Evolutionary conservation across 2,113 vertebrate genomes (phyloP).

Genomic region (Aviceda subcristata): DNA sequence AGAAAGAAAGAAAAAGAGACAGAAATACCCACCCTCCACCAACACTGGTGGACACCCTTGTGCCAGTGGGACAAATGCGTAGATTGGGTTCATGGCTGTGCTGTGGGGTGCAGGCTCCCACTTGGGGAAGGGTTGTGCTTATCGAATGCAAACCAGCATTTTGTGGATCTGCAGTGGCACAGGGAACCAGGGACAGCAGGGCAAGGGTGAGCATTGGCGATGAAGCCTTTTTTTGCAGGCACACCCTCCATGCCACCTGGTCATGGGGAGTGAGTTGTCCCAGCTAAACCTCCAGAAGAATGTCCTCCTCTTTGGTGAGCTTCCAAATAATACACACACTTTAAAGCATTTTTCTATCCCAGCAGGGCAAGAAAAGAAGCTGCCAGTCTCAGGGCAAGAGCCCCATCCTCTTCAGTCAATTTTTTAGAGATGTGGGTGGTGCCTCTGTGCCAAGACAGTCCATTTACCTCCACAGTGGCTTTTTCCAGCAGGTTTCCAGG

Average conservation of each 20-base stretch:
- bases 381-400: not conserved
- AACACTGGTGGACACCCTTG: not conserved
- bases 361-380: not conserved
- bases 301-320: not conserved
- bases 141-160: not conserved
- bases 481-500: slow-evolving; percentile 68
- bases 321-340: not conserved
- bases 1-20: not conserved
- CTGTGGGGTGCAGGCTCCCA: not conserved
- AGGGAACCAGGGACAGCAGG: not conserved
- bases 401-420: not conserved
- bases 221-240: not conserved
- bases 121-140: not conserved
- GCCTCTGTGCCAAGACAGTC: not conserved
- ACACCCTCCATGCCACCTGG: not conserved
- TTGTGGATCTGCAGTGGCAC: accelerated
- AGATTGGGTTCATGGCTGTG: not conserved
- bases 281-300: not conserved
- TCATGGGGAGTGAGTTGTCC: not conserved
- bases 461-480: slow-evolving; percentile 10
- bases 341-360: not conserved
- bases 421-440: slow-evolving; percentile 5
- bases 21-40: not conserved
- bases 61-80: not conserved
- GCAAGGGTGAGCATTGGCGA: not conserved